A percentile compares a stretch with the other conserved stretches of the same genome.
phyloP scores from a whole-genome alignment of 1,140 invertebrate species.

The Halesus radiatus region DNA sequence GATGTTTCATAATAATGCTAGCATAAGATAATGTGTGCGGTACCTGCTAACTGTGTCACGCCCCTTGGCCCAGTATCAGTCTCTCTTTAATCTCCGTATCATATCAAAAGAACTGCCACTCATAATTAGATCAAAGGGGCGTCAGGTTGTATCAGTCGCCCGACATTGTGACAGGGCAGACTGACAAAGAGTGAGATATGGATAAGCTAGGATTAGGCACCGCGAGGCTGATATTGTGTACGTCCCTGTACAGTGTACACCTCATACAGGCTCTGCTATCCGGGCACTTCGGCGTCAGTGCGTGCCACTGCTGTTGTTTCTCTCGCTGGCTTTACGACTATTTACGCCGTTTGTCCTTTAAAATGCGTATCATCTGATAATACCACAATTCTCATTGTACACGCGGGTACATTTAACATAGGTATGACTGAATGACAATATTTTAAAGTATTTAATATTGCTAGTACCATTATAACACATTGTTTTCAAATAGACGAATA shows the following conservation, averaged over 20 bases:
- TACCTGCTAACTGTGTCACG: slow-evolving; percentile 39
- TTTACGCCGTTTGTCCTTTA: too few species aligned
- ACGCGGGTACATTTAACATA: too few species aligned
- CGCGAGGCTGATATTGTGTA: neutral
- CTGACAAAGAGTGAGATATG: slow-evolving; percentile 42
- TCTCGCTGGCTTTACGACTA: too few species aligned
- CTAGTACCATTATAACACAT: too few species aligned
- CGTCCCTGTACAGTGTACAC: neutral
- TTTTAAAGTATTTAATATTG: too few species aligned
- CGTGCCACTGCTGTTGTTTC: too few species aligned
- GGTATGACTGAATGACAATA: too few species aligned
- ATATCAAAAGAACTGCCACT: slow-evolving; percentile 55
- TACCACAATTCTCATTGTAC: too few species aligned
- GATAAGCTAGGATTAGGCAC: slow-evolving; percentile 27
- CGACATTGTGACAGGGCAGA: slow-evolving; percentile 17
- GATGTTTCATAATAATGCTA: slow-evolving; percentile 13
- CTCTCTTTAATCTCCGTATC: slow-evolving; percentile 52
- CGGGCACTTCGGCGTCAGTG: too few species aligned
- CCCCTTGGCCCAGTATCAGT: slow-evolving; percentile 14
- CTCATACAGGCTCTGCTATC: neutral
- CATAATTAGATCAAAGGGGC: slow-evolving; percentile 54
- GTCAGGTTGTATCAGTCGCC: slow-evolving; percentile 21
- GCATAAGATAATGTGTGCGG: neutral
- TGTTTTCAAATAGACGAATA: too few species aligned
- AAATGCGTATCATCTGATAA: too few species aligned